A percentile compares a stretch with the other conserved stretches of the same genome.
Evolutionary conservation across 2,113 vertebrate genomes (phyloP).

Genomic region (Nymphicus hollandicus): DNA sequence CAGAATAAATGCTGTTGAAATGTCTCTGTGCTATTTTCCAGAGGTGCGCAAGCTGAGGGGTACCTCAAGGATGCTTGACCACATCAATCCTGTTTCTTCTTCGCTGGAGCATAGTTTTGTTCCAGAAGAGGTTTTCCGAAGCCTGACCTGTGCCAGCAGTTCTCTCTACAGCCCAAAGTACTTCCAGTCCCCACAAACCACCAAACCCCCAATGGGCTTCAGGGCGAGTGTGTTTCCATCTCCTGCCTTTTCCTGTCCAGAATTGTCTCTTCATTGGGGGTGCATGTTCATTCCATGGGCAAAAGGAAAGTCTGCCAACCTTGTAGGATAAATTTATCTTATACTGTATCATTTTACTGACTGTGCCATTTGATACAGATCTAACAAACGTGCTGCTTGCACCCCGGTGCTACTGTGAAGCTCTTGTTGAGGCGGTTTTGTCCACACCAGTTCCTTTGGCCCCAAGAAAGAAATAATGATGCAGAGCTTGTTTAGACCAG

Average conservation of each 20-base stretch:
- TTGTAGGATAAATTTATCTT: not conserved
- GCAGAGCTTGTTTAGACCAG: not conserved
- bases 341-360: not conserved
- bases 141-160: conserved; percentile 68
- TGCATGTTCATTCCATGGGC: rapidly evolving
- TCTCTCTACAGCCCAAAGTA: conserved; percentile 48
- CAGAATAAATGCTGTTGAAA: not conserved
- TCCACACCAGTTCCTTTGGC: not conserved
- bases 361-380: not conserved
- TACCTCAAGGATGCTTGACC: not conserved
- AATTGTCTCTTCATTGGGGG: rapidly evolving
- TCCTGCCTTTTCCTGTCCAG: not conserved
- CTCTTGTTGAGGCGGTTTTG: rapidly evolving
- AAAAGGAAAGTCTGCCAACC: not conserved
- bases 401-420: not conserved
- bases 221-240: not conserved
- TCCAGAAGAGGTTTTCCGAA: conserved; percentile 80
- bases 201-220: conserved; percentile 46
- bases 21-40: not conserved
- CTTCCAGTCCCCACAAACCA: conserved; percentile 45
- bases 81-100: not conserved
- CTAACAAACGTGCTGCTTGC: rapidly evolving
- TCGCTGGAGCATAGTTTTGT: conserved; percentile 61
- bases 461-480: not conserved
- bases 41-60: conserved; percentile 44